Percentiles rank a stretch among this genome's conserved stretches.
Conservation (phyloP, 2,888 invertebrate genomes). For the Scaptomyza caliginosa region DNA sequence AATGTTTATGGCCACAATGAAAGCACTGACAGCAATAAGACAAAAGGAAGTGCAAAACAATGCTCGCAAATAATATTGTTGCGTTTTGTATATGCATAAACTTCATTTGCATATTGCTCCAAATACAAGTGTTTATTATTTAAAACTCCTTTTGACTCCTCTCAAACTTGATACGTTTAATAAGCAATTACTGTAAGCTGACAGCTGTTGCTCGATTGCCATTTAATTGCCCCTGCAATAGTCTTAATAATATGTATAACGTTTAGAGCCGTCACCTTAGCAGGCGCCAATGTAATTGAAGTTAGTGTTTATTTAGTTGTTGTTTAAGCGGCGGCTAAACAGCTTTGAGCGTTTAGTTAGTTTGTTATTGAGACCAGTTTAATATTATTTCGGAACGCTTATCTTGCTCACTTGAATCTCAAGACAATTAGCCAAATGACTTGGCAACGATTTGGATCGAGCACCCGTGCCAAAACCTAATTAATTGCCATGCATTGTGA, state of each 20-base stretch:
- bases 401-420: constrained; percentile 59
- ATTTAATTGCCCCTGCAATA: constrained; percentile 59
- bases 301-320: not conserved
- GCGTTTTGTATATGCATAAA: not conserved
- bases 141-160: not conserved
- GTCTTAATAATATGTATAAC: constrained; percentile 67
- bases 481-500: constrained; percentile 74
- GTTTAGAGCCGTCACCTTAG: constrained; percentile 65
- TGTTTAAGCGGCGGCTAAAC: constrained; percentile 1
- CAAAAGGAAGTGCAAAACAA: constrained; percentile 22
- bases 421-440: constrained; percentile 74
- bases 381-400: constrained; percentile 31
- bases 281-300: constrained; percentile 66
- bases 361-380: not conserved
- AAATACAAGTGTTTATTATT: not conserved
- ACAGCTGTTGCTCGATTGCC: constrained; percentile 27
- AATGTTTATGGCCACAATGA: constrained; percentile 17
- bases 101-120: not conserved
- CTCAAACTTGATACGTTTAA: not conserved
- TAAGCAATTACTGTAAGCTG: constrained; percentile 25
- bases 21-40: constrained; percentile 19
- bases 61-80: constrained; percentile 2
- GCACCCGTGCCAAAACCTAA: constrained; percentile 64
- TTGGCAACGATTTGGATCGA: constrained; percentile 49
- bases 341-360: not conserved